Evolutionary conservation across 2,797 vertebrate species (phyloP), one percentile per base, ranked within the genome.

Genomic region (Basileuterus tristriatus): DNA sequence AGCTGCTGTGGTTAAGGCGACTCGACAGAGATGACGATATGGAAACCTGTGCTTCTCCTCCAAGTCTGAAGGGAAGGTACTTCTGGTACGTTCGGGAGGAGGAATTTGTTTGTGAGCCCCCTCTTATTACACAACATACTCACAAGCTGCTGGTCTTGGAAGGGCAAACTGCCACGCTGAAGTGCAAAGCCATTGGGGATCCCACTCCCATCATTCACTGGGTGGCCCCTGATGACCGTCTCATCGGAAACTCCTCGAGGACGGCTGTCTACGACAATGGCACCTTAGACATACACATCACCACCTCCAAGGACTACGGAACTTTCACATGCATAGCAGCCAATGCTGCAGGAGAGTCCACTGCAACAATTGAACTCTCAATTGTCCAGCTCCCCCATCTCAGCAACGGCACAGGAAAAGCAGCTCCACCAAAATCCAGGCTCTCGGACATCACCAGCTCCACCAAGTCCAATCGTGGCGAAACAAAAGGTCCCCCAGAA

Each of bases 361-460:
- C 99, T 0, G 99, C 99, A 64, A 98, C 98, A 0, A 98, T 99
- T 49, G 99, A 99, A 90, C 98, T 99, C 24, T 99, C 99, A 18
- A 99, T 99, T n/a, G 98, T 99, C 94, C 99, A 99, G 96, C 98
- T 99, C 44, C 99, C 99, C 0, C 99, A 99, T 84, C 98, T 99
- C 78, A 99, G 98, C 96, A 99, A 99, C 2, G 96, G 98, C 76
- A 99, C 99, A 10, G 98, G 99, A 76, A 98, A 98, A 81, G 97
- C 98, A 4, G 98, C 98, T 1, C 98, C 99, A 75, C 98, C 99
- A 0, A 99, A 99, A 95, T 99, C 99, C 37, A 98, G 99, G 92
- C 98, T 99, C n/a, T 99, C 99, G 0, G 99, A 99, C 84, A 99
- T 99, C 96, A 99, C 99, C 3, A 99, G 99, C 96, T 99, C 99